These are phyloP conservation scores for Drepana falcataria DNA, from an alignment of 2,888 invertebrate species.

Conservation along the genomic window DNA sequence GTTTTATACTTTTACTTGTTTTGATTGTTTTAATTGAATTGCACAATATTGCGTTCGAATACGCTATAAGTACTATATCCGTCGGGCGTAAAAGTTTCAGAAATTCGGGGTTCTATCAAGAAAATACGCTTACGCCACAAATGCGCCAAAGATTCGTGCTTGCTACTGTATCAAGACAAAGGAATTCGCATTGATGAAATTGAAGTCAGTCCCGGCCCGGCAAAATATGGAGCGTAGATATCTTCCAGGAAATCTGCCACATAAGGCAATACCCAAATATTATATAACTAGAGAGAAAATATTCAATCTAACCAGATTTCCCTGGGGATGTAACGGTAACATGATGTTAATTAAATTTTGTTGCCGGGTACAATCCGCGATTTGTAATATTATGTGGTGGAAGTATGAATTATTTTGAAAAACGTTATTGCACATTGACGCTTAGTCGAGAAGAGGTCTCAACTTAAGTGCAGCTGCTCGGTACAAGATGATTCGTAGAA, in stretches of 20 bases:
- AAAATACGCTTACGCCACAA: too few relatives aligned
- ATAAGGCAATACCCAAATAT: conserved; percentile 2
- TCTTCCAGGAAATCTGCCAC: neutral
- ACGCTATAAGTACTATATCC: too few relatives aligned
- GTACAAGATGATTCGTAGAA: conserved; percentile 34
- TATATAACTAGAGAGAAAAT: conserved; percentile 8
- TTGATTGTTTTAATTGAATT: too few relatives aligned
- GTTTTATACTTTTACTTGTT: too few relatives aligned
- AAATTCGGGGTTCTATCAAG: too few relatives aligned
- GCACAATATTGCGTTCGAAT: too few relatives aligned
- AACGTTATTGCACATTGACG: conserved; percentile 53
- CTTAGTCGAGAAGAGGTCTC: conserved; percentile 56
- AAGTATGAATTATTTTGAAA: conserved; percentile 49
- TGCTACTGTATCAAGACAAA: too few relatives aligned
- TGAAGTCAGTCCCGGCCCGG: neutral
- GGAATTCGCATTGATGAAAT: neutral
- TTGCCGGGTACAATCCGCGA: conserved; percentile 15
- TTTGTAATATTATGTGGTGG: conserved; percentile 31
- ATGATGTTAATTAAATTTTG: conserved; percentile 27
- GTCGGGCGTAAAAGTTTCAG: too few relatives aligned
- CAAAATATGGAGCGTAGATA: conserved; percentile 1
- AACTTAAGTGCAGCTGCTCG: conserved; percentile 48
- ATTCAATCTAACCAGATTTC: conserved; percentile 24
- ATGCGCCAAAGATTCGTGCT: too few relatives aligned
- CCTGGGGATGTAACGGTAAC: conserved; percentile 31